These are phyloP conservation scores for Malacoraja senta DNA, from an alignment of 2,797 vertebrate species.

Conservation along the genomic window DNA sequence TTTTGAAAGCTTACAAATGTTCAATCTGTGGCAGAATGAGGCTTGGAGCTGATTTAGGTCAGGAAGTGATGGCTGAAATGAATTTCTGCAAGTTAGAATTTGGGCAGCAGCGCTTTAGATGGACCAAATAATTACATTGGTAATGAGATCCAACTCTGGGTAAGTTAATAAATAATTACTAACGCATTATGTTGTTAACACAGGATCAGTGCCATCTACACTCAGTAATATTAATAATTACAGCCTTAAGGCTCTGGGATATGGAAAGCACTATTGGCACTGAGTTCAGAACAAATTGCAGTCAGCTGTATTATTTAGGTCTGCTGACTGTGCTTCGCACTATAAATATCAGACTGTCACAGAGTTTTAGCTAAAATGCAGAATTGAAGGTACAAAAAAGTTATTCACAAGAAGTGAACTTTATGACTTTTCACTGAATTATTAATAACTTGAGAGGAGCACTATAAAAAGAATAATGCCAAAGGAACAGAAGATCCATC, in stretches of 20 bases:
- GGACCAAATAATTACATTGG: background rate
- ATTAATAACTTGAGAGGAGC: background rate
- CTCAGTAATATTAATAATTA: background rate
- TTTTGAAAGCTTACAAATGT: background rate
- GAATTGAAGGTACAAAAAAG: background rate
- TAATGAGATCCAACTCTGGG: background rate
- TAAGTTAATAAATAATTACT: background rate
- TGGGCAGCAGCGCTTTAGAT: background rate
- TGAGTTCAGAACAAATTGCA: background rate
- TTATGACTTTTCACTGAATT: background rate
- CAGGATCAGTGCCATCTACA: background rate
- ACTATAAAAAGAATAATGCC: background rate
- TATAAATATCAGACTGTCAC: conserved; percentile 17
- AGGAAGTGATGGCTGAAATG: background rate
- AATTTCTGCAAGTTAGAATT: background rate
- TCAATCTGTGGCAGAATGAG: background rate
- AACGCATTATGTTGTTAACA: background rate
- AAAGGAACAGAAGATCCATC: background rate
- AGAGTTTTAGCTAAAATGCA: background rate
- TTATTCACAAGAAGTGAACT: conserved; percentile 5
- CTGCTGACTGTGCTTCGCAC: background rate
- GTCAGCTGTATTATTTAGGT: conserved; percentile 5
- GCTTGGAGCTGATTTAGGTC: background rate
- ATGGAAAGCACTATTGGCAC: background rate
- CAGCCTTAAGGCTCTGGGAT: background rate